A percentile compares a stretch with the other conserved stretches of the same genome.
Evolutionary conservation across 2,113 vertebrate genomes (phyloP).

Genomic region (Pelobates fuscus): DNA sequence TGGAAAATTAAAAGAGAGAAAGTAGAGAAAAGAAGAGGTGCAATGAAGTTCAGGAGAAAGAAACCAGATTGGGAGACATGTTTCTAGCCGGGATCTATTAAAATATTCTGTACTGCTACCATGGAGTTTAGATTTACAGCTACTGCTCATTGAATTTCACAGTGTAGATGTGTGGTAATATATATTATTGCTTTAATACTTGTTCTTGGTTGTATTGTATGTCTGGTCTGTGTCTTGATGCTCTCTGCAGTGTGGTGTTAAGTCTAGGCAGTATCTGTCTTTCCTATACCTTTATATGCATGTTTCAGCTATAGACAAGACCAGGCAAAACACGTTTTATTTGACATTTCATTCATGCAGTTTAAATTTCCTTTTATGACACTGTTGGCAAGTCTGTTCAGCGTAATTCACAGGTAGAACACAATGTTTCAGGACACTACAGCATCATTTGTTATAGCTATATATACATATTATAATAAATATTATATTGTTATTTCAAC

Average conservation of each 20-base stretch:
- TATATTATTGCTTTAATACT: not conserved
- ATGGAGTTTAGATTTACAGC: not conserved
- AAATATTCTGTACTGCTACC: not conserved
- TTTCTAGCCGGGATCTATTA: too few relatives aligned
- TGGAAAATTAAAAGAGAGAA: too few relatives aligned
- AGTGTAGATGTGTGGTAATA: not conserved
- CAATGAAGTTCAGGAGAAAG: too few relatives aligned
- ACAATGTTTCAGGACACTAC: too few relatives aligned
- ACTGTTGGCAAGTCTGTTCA: too few relatives aligned
- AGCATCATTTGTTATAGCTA: too few relatives aligned
- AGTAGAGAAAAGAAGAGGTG: too few relatives aligned
- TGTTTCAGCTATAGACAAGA: not conserved
- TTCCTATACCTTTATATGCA: not conserved
- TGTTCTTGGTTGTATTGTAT: not conserved
- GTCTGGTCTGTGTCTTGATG: not conserved
- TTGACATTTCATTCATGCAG: not conserved
- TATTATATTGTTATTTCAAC: too few relatives aligned
- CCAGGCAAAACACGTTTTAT: not conserved
- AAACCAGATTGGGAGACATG: too few relatives aligned
- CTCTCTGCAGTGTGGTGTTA: not conserved
- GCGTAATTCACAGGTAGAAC: too few relatives aligned
- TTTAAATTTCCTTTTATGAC: not conserved
- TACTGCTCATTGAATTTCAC: not conserved
- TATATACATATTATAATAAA: too few relatives aligned
- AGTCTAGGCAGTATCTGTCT: not conserved